Conservation (phyloP, 2,797 vertebrate genomes). For the Lepus townsendii region DNA sequence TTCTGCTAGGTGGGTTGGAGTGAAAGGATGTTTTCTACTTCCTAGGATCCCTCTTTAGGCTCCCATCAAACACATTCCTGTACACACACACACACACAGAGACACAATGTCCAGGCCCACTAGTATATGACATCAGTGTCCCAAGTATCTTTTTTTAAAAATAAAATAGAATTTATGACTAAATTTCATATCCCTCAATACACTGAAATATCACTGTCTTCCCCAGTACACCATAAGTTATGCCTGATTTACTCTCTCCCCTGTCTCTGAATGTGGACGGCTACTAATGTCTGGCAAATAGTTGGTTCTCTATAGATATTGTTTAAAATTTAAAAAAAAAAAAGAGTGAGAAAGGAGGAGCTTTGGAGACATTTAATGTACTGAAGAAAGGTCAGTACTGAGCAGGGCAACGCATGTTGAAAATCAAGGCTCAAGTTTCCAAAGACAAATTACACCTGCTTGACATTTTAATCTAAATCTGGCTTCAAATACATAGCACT, state of each 20-base stretch:
- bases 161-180: neutral
- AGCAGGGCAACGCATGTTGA: neutral
- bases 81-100: neutral
- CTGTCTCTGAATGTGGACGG: neutral
- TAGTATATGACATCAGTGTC: neutral
- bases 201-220: neutral
- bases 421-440: neutral
- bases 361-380: neutral
- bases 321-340: neutral
- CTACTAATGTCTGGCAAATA: neutral
- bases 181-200: neutral
- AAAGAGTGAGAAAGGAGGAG: neutral
- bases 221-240: accelerated
- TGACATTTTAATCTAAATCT: neutral
- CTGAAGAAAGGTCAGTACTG: neutral
- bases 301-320: neutral
- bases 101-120: neutral
- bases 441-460: neutral
- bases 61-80: neutral
- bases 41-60: neutral
- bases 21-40: neutral
- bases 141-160: neutral
- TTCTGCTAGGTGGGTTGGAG: neutral
- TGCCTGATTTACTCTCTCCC: neutral
- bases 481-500: neutral